A percentile compares a stretch with the other conserved stretches of the same genome.
These are phyloP conservation scores for Calidris pygmaea DNA, from an alignment of 2,113 vertebrate genomes.

Conservation along the genomic window DNA sequence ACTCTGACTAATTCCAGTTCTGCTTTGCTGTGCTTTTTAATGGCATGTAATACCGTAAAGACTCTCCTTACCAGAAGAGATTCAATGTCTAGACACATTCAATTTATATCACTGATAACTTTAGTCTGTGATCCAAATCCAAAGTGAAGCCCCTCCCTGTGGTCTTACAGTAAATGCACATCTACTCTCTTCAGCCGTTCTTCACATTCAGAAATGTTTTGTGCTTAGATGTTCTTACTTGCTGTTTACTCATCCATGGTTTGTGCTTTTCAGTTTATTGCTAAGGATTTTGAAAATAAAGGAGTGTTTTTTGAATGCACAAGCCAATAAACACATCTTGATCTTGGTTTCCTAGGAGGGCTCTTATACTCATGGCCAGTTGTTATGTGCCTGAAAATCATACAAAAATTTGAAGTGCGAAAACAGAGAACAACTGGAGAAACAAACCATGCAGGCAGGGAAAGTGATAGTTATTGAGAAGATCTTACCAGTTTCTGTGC, in stretches of 20 bases:
- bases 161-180: background rate
- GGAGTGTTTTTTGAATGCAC: background rate
- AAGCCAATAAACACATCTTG: background rate
- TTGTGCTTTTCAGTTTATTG: background rate
- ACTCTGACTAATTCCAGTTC: background rate
- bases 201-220: background rate
- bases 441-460: background rate
- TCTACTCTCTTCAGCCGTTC: background rate
- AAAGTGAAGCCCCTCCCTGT: background rate
- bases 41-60: background rate
- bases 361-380: background rate
- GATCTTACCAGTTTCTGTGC: background rate
- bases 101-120: background rate
- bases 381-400: background rate
- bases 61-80: background rate
- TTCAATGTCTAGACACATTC: background rate
- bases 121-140: background rate
- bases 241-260: background rate
- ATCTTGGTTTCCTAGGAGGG: background rate
- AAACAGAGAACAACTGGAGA: background rate
- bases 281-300: background rate
- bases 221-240: background rate
- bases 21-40: background rate
- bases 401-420: background rate
- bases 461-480: background rate